Evolutionary conservation across 2,888 invertebrate species (phyloP), one percentile per base, ranked within the genome.

Genomic region (Lasius fuliginosus): DNA sequence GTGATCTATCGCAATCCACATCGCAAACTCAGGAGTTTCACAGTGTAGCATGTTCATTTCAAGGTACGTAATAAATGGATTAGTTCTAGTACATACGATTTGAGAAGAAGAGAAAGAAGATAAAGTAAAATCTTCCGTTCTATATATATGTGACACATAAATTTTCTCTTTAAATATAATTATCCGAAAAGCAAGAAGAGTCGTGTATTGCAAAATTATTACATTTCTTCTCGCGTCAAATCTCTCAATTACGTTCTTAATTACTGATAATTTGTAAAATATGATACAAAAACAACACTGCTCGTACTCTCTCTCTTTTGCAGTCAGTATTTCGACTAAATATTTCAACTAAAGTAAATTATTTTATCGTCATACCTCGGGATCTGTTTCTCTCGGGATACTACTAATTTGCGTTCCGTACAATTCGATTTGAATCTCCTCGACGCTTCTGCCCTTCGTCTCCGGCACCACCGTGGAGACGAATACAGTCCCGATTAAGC

Each of bases 391-490:
- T 9, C 42, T n/a, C 12, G 65, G n/a, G 12, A 23, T 23, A 23
- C 1, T 30, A 1, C 27, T 73, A 30, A 49, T 62, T 65, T 67
- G 62, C 42, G 15, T 15, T 12, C 83, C 75, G 65, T 87, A 84
- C 64, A 89, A 75, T 65, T 86, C 83, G 9, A 83, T 68, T 67
- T 90, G 89, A 23, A 90, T 74, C 71, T 92, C 89, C 30, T 91
- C 89, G 62, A 86, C 67, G 18, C 87, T 87, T 71, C 86, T 92
- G 9, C 89, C 90, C 58, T 89, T 87, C 15, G 90, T 90, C 69
- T 91, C 98, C 0, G 97, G 97, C 0, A 98, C 96, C 71, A 96
- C 95, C 86, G 96, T 95, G 76, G 96, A 96, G 0, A 97, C 96
- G 93, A 97, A 98, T 46, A 96, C 91, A 0, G 96, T 94, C 0